Evolutionary conservation across 2,888 invertebrate species (phyloP), one percentile per base, ranked within the genome.

Genomic region (Norana najaformis): DNA sequence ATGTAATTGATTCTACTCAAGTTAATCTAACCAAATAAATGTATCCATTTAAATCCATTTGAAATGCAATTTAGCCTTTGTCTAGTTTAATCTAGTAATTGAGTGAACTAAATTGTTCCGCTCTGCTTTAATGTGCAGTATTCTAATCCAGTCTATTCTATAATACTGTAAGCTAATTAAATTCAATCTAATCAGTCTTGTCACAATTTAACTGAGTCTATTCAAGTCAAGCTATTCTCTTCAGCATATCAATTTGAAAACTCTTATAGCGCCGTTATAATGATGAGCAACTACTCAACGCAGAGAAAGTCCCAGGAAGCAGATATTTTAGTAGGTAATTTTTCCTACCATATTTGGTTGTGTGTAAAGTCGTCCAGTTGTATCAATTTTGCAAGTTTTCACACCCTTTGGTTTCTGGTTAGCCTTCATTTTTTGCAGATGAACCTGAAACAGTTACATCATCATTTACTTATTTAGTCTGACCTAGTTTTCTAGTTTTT

Each of bases 331-430:
- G 23, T 35, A 69, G 8, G 69, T 11, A 30, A 13, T 69, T 69
- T 69, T n/a, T 34, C 93, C 92, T 90, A 94, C 94, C 91, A 93
- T 94, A 47, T 93, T 92, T 39, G 94, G 94, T 90, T 94, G 94
- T 88, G 92, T 92, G 91, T 94, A 95, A 3, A 95, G 92, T 41
- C 93, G 91, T 35, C 93, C 92, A 14, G 91, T 92, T 18, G 90
- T 90, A 30, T 92, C 92, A 83, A 93, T 90, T 89, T 94, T 93
- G 89, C 93, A 90, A 36, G 91, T 90, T 88, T 91, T 91, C 88
- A 93, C 89, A 0, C 91, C 91, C n/a, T 92, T 92, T 89, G 93
- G 92, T 89, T 92, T 93, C 92, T 94, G 94, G 88, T 93, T 92
- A n/a, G 92, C 91, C 90, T 92, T 93, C 89, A 94, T 93, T 91